Conservation (phyloP, 2,113 vertebrate species). For the Anguilla rostrata region DNA sequence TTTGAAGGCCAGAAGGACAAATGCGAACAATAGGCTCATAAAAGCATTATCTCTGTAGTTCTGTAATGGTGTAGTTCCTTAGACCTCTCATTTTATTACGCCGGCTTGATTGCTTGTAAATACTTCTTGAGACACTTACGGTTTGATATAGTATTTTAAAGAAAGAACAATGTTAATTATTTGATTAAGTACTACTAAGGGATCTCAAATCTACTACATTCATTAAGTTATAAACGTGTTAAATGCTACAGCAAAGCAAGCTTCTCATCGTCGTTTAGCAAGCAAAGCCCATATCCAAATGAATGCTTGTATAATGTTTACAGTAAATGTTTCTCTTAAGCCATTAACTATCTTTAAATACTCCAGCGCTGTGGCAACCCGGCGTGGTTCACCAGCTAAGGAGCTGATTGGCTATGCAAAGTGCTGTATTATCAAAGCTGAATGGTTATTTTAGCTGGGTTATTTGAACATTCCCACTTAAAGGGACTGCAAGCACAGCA, state of each 20-base stretch:
- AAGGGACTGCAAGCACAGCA: conserved; percentile 28
- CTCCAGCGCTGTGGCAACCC: conserved; percentile 40
- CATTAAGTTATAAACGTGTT: background rate
- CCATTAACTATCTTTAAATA: conserved; percentile 49
- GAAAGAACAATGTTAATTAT: background rate
- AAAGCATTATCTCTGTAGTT: background rate
- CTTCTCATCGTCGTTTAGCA: conserved; percentile 20
- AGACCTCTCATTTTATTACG: background rate
- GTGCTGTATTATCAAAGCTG: conserved; percentile 54
- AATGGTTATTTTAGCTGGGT: conserved; percentile 40
- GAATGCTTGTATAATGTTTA: conserved; percentile 50
- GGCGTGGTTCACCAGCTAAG: conserved; percentile 41
- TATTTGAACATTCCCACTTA: conserved; percentile 36
- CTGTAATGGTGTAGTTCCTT: background rate
- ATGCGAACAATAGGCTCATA: background rate
- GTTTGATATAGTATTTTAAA: background rate
- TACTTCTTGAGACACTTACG: background rate
- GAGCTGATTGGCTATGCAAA: conserved; percentile 49
- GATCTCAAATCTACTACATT: background rate
- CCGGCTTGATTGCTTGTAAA: background rate
- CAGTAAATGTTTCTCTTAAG: conserved; percentile 46
- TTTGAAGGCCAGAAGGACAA: background rate
- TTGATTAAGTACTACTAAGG: conserved; percentile 7
- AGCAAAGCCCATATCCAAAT: conserved; percentile 42
- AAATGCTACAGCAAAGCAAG: conserved; percentile 8